A percentile compares a stretch with the other conserved stretches of the same genome.
These are phyloP conservation scores for Drosophila multiciliata DNA, from an alignment of 2,888 invertebrate genomes.

Conservation along the genomic window DNA sequence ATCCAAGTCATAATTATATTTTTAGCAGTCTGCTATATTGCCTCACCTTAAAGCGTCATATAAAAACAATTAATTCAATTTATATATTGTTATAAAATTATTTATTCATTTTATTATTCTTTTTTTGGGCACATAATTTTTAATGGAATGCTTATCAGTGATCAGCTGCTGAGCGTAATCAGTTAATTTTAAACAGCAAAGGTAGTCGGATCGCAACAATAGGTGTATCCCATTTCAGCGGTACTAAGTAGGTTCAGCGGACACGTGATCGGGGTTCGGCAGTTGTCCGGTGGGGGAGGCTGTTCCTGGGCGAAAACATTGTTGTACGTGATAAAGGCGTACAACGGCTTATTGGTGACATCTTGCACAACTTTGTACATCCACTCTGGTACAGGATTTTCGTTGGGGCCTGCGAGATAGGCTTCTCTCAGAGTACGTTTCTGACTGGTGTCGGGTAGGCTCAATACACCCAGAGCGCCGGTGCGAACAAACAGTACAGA, in stretches of 20 bases:
- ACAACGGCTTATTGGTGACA: not conserved
- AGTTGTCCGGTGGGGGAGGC: not conserved
- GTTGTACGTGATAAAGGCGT: conserved; percentile 30
- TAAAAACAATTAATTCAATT: no score
- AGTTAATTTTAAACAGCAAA: conserved; percentile 5
- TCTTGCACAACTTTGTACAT: conserved; percentile 16
- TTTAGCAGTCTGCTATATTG: no score
- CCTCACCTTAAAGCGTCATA: no score
- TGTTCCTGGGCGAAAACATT: conserved; percentile 2
- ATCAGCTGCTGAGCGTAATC: not conserved
- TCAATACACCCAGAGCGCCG: conserved; percentile 10
- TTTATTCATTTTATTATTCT: not conserved
- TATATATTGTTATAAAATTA: not conserved
- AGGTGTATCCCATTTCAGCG: not conserved
- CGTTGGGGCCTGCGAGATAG: not conserved
- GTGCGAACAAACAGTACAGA: conserved; percentile 16
- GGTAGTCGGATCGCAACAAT: conserved; percentile 19
- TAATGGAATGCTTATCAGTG: not conserved
- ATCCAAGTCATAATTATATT: no score
- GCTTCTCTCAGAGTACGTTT: not conserved
- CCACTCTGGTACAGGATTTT: conserved; percentile 12
- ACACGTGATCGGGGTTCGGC: not conserved
- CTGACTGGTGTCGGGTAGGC: not conserved
- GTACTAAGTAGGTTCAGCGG: not conserved
- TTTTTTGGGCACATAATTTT: not conserved